Conservation (phyloP, 2,888 invertebrate genomes). For the Zhengitettix transpicula region DNA sequence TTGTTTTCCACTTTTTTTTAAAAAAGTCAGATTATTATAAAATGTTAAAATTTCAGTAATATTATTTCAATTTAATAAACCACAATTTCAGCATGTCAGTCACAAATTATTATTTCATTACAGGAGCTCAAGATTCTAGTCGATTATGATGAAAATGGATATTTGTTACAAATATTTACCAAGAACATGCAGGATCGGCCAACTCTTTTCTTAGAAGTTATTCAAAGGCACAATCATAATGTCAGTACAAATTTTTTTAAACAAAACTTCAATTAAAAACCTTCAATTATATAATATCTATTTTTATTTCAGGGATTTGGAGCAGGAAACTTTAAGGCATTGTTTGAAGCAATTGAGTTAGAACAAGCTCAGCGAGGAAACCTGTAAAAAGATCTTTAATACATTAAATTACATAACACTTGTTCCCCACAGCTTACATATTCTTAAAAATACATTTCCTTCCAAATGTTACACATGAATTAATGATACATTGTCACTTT, state of each 20-base stretch:
- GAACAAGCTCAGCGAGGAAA: slow-evolving; percentile 93
- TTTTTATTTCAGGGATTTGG: slow-evolving; percentile 78
- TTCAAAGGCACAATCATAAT: slow-evolving; percentile 86
- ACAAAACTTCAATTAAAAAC: too few relatives aligned
- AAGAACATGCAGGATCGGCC: slow-evolving; percentile 95
- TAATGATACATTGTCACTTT: too few relatives aligned
- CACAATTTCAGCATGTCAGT: too few relatives aligned
- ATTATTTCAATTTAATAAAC: neutral
- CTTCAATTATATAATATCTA: neutral
- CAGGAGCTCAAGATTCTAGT: slow-evolving; percentile 84
- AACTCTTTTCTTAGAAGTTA: slow-evolving; percentile 90
- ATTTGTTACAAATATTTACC: slow-evolving; percentile 91
- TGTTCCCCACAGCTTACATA: neutral
- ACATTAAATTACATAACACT: too few relatives aligned
- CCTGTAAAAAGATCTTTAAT: too few relatives aligned
- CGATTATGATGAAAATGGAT: slow-evolving; percentile 96
- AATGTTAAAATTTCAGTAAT: too few relatives aligned
- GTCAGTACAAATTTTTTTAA: slow-evolving; percentile 44
- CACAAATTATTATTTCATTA: slow-evolving; percentile 13
- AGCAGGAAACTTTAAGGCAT: slow-evolving; percentile 95
- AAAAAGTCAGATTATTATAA: too few relatives aligned
- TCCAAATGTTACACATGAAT: too few relatives aligned
- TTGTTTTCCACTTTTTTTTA: too few relatives aligned
- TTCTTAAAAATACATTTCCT: neutral
- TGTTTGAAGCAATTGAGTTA: slow-evolving; percentile 91